Percentiles rank a stretch among this genome's conserved stretches.
Evolutionary conservation across 2,797 vertebrate species (phyloP).

Genomic region (Sebastes cheni): DNA sequence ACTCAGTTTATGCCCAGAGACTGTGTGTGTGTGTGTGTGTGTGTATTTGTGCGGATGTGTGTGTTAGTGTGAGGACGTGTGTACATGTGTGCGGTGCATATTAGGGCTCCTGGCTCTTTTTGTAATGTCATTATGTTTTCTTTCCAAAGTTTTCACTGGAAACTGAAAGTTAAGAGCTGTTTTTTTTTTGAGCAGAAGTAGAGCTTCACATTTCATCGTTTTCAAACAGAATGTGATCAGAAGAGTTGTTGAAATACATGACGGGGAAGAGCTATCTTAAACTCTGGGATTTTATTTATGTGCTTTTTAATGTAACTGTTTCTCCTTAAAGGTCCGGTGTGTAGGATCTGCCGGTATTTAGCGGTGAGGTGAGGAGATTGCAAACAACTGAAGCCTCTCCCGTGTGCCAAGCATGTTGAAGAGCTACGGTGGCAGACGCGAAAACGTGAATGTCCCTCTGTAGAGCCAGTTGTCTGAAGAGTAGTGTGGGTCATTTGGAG

Average conservation of each 20-base stretch:
- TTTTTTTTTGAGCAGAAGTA: conserved; percentile 6
- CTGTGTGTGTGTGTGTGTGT: background rate
- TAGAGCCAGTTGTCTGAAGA: no score
- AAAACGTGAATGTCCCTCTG: no score
- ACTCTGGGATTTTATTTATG: background rate
- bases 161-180: conserved; percentile 18
- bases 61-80: background rate
- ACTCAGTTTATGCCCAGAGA: conserved; percentile 49
- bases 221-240: background rate
- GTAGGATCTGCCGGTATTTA: no score
- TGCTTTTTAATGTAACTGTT: background rate
- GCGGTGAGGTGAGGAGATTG: no score
- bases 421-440: no score
- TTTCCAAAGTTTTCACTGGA: conserved; percentile 38
- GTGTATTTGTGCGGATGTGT: background rate
- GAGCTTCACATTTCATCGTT: background rate
- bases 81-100: conserved; percentile 7
- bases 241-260: background rate
- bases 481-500: no score
- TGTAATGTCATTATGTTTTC: conserved; percentile 38
- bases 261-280: background rate
- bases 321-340: background rate
- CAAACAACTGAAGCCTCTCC: no score
- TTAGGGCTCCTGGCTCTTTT: conserved; percentile 31
- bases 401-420: no score